phyloP scores from a whole-genome alignment of 2,113 vertebrate species.

The Sylvietta virens region DNA sequence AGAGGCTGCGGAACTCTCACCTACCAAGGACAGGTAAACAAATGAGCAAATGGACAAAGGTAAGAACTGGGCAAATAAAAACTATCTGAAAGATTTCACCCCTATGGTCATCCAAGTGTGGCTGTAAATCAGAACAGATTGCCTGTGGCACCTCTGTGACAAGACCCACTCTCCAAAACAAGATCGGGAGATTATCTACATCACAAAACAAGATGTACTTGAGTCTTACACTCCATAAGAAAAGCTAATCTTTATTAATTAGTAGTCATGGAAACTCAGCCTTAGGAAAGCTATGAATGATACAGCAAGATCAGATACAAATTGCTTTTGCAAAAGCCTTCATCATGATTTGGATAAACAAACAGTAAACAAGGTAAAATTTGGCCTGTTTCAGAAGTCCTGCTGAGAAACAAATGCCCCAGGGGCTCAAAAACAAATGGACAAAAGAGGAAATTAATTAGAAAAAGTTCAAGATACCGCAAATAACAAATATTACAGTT shows the following conservation, averaged over 20 bases:
- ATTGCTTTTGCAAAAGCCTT: background rate
- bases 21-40: background rate
- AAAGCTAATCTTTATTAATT: constrained; percentile 57
- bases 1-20: background rate
- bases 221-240: background rate
- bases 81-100: background rate
- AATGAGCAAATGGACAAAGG: background rate
- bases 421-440: background rate
- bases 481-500: background rate
- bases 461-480: background rate
- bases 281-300: constrained; percentile 9
- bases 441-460: background rate
- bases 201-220: constrained; percentile 39
- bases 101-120: background rate
- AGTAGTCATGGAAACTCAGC: constrained; percentile 22
- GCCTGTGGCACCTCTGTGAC: background rate
- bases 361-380: background rate
- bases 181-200: constrained; percentile 24
- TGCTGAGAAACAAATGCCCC: background rate
- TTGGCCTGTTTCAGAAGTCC: background rate
- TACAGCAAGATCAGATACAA: background rate
- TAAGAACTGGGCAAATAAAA: background rate
- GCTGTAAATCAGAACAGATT: background rate
- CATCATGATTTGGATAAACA: background rate
- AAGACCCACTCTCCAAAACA: background rate